Evolutionary conservation across 1,140 invertebrate species (phyloP).

Genomic region (Trichogramma pretiosum): DNA sequence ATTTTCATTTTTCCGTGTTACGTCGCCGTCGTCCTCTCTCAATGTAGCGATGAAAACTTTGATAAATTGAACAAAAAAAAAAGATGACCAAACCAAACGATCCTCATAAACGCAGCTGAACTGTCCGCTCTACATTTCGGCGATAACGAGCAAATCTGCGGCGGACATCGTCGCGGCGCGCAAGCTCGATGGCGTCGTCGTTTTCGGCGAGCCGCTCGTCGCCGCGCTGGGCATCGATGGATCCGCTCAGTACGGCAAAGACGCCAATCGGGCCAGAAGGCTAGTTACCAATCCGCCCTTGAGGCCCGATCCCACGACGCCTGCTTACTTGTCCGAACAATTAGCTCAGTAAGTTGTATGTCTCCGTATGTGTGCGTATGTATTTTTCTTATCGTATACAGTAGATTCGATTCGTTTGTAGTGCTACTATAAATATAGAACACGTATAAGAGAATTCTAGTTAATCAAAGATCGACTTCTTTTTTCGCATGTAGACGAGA

Average conservation of each 20-base stretch:
- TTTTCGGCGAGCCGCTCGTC: conserved; percentile 75
- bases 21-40: too few species aligned
- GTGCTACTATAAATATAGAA: too few species aligned
- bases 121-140: conserved; percentile 68
- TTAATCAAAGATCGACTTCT: too few species aligned
- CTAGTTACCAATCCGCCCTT: conserved; percentile 71
- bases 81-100: too few species aligned
- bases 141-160: conserved; percentile 64
- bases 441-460: too few species aligned
- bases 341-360: conserved; percentile 82
- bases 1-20: too few species aligned
- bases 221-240: conserved; percentile 62
- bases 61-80: too few species aligned
- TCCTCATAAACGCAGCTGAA: conserved; percentile 56
- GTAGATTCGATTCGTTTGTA: too few species aligned
- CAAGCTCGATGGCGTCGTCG: conserved; percentile 43
- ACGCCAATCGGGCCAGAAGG: conserved; percentile 32
- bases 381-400: too few species aligned
- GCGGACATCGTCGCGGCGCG: conserved; percentile 56
- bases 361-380: neutral
- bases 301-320: conserved; percentile 69
- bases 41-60: too few species aligned
- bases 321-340: conserved; percentile 71
- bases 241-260: conserved; percentile 40
- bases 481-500: too few species aligned